These are phyloP conservation scores for Lithosia quadra DNA, from an alignment of 2,888 invertebrate species.

Conservation along the genomic window DNA sequence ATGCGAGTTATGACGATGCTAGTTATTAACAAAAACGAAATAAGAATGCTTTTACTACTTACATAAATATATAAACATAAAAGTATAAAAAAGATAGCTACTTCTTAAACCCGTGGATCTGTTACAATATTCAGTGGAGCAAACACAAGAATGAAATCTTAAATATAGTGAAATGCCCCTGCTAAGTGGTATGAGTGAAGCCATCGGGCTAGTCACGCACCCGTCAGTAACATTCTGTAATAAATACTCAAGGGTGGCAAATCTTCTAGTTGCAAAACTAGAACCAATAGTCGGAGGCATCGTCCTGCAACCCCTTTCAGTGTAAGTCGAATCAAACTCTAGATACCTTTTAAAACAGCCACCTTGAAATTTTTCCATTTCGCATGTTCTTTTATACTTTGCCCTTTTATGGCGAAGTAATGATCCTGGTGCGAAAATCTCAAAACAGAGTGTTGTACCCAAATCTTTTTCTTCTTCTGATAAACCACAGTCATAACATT, in stretches of 20 bases:
- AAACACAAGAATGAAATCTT: slow-evolving; percentile 70
- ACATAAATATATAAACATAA: background rate
- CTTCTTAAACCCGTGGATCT: slow-evolving; percentile 25
- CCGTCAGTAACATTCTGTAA: slow-evolving; percentile 48
- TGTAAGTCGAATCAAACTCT: slow-evolving; percentile 55
- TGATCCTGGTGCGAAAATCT: slow-evolving; percentile 35
- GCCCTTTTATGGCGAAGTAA: background rate
- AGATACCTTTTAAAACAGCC: slow-evolving; percentile 60
- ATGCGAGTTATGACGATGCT: too few relatives aligned
- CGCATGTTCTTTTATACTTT: slow-evolving; percentile 32
- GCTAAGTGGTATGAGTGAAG: slow-evolving; percentile 64
- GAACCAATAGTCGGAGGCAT: slow-evolving; percentile 52
- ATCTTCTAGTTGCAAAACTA: slow-evolving; percentile 52
- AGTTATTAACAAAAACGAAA: background rate
- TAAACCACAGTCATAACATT: slow-evolving; percentile 59
- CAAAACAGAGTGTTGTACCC: slow-evolving; percentile 44
- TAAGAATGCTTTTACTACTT: slow-evolving; percentile 2
- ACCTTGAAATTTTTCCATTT: slow-evolving; percentile 24
- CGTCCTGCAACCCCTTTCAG: slow-evolving; percentile 63
- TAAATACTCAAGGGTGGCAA: slow-evolving; percentile 51
- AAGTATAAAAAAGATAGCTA: slow-evolving; percentile 5
- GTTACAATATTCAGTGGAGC: slow-evolving; percentile 62
- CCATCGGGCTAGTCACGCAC: slow-evolving; percentile 62
- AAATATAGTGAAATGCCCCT: slow-evolving; percentile 62
- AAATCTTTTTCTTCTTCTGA: slow-evolving; percentile 24